Evolutionary conservation across 2,888 invertebrate species (phyloP).

Genomic region (Pristionchus exspectatus): DNA sequence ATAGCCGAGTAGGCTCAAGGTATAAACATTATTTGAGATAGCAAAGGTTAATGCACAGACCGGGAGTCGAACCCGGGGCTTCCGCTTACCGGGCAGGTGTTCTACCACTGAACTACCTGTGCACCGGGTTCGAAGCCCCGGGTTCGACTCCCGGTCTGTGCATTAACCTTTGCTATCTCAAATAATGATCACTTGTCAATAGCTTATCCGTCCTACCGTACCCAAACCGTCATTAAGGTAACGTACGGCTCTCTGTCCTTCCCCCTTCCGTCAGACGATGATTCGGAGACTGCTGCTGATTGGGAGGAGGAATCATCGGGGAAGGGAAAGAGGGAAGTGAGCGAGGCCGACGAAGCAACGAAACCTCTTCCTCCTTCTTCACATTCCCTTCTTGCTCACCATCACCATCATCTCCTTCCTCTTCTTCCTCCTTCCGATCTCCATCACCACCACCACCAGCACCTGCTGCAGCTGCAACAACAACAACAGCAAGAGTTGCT

Average conservation of each 20-base stretch:
- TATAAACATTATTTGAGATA: no score
- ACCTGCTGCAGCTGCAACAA: not conserved
- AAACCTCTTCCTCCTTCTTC: constrained; percentile 5
- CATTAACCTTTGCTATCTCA: no score
- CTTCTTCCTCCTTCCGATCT: not conserved
- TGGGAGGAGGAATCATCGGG: constrained; percentile 34
- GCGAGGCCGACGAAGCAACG: not conserved
- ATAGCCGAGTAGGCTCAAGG: no score
- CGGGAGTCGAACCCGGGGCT: no score
- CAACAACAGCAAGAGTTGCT: not conserved
- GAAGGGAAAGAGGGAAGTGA: constrained; percentile 44
- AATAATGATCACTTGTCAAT: no score
- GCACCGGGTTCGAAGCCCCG: no score
- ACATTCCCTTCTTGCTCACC: not conserved
- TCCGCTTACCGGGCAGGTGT: no score
- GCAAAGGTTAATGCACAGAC: no score
- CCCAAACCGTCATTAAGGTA: not conserved
- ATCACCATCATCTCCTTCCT: not conserved
- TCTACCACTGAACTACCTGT: no score
- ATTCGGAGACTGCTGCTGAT: constrained; percentile 10
- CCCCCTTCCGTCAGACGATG: constrained; percentile 25
- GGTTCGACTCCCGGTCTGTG: no score
- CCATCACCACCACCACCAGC: not conserved
- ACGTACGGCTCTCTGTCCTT: constrained; percentile 40
- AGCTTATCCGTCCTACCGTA: not conserved